Percentiles rank a stretch among this genome's conserved stretches.
phyloP scores from a whole-genome alignment of 2,888 invertebrate species.

The Toxonevra muliebris region DNA sequence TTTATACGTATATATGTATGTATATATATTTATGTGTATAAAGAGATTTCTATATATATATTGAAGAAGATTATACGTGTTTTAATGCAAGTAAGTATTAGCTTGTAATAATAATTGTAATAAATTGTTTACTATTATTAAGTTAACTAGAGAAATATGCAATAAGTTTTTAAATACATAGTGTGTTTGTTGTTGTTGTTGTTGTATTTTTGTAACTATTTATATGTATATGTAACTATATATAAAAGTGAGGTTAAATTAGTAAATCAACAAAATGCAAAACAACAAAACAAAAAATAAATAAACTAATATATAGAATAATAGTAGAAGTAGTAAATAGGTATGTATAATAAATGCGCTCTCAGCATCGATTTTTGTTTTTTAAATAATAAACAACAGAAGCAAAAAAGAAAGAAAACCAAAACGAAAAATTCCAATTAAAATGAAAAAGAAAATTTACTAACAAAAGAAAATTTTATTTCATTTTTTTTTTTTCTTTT shows the following conservation, averaged over 20 bases:
- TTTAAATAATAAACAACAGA: conserved; percentile 16
- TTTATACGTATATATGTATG: conserved; percentile 24
- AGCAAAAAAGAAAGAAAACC: conserved; percentile 26
- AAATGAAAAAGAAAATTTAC: background rate
- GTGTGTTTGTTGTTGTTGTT: conserved; percentile 37
- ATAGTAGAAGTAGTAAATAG: background rate
- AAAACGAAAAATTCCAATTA: conserved; percentile 10
- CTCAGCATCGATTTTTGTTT: conserved; percentile 20
- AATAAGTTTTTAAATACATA: conserved; percentile 48
- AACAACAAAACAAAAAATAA: conserved; percentile 8
- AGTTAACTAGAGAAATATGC: conserved; percentile 34
- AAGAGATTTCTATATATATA: conserved; percentile 29
- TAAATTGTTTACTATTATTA: conserved; percentile 36
- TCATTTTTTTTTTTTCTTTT: conserved; percentile 34
- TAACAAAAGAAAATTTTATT: conserved; percentile 16
- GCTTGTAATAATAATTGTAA: conserved; percentile 25
- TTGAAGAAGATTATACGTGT: conserved; percentile 29
- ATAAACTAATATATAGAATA: conserved; percentile 7
- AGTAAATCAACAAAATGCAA: conserved; percentile 3
- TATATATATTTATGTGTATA: conserved; percentile 21
- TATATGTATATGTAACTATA: conserved; percentile 27
- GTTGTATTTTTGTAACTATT: too few species aligned
- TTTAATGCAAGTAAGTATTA: conserved; percentile 47
- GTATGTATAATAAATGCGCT: conserved; percentile 34
- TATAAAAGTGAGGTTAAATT: conserved; percentile 9